Percentiles rank a stretch among this genome's conserved stretches.
phyloP scores from a whole-genome alignment of 2,797 vertebrate species.

The Microctenopoma stevenorrisi region DNA sequence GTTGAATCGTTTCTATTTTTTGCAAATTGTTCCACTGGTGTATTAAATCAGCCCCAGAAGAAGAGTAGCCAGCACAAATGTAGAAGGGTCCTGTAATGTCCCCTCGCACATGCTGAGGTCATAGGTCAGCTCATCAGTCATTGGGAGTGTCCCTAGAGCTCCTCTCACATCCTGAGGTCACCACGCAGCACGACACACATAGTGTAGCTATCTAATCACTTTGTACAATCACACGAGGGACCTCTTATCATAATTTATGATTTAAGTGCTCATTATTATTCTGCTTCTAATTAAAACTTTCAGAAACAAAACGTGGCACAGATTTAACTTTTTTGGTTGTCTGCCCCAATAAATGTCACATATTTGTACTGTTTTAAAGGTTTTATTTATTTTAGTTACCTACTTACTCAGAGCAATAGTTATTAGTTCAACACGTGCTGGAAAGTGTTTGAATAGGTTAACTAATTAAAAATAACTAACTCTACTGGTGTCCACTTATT shows the following conservation, averaged over 20 bases:
- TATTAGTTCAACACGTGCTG: no score
- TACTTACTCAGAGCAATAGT: no score
- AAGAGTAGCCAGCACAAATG: neutral
- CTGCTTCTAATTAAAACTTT: conserved; percentile 49
- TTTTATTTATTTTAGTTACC: neutral
- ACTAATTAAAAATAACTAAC: no score
- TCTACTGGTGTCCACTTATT: no score
- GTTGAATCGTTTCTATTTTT: neutral
- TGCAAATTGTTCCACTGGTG: neutral
- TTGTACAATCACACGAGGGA: conserved; percentile 60
- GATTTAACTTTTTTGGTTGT: conserved; percentile 9
- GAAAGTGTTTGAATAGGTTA: no score
- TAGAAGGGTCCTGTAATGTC: conserved; percentile 1
- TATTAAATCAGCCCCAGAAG: neutral
- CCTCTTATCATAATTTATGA: conserved; percentile 55
- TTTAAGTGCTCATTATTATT: conserved; percentile 43
- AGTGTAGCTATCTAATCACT: conserved; percentile 36
- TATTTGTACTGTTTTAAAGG: neutral
- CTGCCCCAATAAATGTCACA: conserved; percentile 1
- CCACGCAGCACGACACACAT: conserved; percentile 19
- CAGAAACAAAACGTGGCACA: conserved; percentile 16
- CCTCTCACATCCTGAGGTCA: conserved; percentile 13
- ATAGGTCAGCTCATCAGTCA: conserved; percentile 62
- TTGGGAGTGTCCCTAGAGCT: conserved; percentile 12
- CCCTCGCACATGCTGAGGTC: conserved; percentile 32